Evolutionary conservation across 2,113 vertebrate genomes (phyloP).

Genomic region (Nibea coibor): DNA sequence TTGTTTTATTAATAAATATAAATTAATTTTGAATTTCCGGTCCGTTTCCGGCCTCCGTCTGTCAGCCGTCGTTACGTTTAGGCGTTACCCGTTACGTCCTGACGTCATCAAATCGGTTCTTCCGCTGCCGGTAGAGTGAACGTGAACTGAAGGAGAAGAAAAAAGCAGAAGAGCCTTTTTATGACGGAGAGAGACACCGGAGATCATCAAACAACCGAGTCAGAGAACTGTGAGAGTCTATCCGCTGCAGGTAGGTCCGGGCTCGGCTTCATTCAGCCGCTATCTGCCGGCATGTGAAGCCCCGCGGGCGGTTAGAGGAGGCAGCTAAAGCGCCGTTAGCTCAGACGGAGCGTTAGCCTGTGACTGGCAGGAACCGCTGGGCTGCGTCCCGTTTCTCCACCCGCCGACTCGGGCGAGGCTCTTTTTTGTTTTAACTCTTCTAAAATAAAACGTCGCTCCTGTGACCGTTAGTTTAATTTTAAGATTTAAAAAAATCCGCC

Average conservation of each 20-base stretch:
- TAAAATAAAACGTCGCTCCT: too few species aligned
- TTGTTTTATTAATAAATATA: too few species aligned
- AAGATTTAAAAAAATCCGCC: too few species aligned
- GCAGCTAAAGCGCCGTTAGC: conserved; percentile 25
- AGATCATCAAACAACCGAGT: background rate
- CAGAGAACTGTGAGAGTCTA: background rate
- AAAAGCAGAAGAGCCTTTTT: conserved; percentile 19
- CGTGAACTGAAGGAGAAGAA: conserved; percentile 41
- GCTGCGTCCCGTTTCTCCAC: background rate
- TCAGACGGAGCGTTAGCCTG: conserved; percentile 33
- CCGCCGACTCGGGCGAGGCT: too few species aligned
- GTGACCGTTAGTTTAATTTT: too few species aligned
- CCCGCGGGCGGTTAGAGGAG: background rate
- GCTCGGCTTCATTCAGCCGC: background rate
- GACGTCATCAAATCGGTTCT: conserved; percentile 52
- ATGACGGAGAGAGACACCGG: background rate
- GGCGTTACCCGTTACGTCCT: conserved; percentile 45
- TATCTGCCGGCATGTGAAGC: conserved; percentile 33
- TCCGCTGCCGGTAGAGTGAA: conserved; percentile 72
- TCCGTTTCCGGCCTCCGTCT: too few species aligned
- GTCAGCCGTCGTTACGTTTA: conserved; percentile 18
- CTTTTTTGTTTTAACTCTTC: too few species aligned
- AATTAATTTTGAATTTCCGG: too few species aligned
- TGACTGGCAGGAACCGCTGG: background rate
- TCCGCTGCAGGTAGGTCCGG: conserved; percentile 46